A percentile compares a stretch with the other conserved stretches of the same genome.
phyloP scores from a whole-genome alignment of 2,113 vertebrate genomes.

The Hiodon tergisus region DNA sequence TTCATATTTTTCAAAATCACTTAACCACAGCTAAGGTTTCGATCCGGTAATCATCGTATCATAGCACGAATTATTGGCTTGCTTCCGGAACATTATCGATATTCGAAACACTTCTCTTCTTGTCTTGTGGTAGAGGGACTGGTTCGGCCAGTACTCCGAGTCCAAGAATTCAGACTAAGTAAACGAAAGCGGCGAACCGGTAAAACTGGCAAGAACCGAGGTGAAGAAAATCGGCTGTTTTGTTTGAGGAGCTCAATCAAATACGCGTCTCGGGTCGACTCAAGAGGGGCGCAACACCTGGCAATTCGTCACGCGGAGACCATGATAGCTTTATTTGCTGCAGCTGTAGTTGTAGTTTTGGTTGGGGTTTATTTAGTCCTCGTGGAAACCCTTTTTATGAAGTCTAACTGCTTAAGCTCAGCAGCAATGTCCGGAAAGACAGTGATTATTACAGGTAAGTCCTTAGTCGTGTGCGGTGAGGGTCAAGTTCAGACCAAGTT shows the following conservation, averaged over 20 bases:
- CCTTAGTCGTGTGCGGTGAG: too few species aligned
- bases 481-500: not conserved
- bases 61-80: too few species aligned
- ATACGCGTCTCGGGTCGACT: too few species aligned
- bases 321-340: not conserved
- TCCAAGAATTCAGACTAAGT: not conserved
- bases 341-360: not conserved
- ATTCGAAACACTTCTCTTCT: too few species aligned
- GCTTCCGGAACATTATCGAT: too few species aligned
- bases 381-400: not conserved
- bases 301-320: not conserved
- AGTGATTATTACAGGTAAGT: conserved; percentile 19
- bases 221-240: not conserved
- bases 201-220: not conserved
- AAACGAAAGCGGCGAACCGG: not conserved
- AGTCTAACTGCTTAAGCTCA: not conserved
- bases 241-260: too few species aligned
- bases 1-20: too few species aligned
- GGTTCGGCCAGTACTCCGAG: conserved; percentile 10
- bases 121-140: not conserved
- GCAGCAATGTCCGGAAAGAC: conserved; percentile 4
- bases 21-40: too few species aligned
- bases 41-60: too few species aligned
- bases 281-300: too few species aligned
- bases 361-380: not conserved